Percentiles rank a stretch among this genome's conserved stretches.
These are phyloP conservation scores for Latrodectus elegans DNA, from an alignment of 2,888 invertebrate genomes.

Conservation along the genomic window DNA sequence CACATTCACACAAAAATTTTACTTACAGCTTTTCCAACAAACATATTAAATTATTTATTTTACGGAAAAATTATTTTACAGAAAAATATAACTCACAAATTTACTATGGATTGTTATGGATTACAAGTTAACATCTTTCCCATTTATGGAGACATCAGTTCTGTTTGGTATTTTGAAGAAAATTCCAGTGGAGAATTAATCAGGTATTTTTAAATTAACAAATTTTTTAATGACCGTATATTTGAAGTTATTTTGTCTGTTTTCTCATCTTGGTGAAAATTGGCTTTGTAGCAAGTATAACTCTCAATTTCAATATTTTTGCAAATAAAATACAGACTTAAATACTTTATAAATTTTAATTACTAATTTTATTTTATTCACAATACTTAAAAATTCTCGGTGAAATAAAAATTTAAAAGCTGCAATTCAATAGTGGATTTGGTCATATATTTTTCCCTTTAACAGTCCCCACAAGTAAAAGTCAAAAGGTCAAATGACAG, in stretches of 20 bases:
- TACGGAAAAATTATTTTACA: neutral
- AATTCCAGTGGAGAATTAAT: neutral
- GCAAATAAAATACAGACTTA: too few relatives aligned
- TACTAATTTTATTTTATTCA: too few relatives aligned
- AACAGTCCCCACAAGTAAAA: too few relatives aligned
- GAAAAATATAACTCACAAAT: neutral
- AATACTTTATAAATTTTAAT: too few relatives aligned
- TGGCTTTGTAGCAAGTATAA: neutral
- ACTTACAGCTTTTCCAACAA: neutral
- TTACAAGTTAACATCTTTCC: neutral
- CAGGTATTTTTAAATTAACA: neutral
- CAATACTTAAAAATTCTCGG: too few relatives aligned
- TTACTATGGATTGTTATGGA: neutral
- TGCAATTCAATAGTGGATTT: too few relatives aligned
- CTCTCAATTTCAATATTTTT: too few relatives aligned
- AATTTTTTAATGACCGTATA: too few relatives aligned
- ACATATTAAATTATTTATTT: neutral
- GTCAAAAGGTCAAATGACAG: too few relatives aligned
- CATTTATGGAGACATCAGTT: neutral
- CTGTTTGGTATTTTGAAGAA: neutral
- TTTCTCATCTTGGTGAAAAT: neutral
- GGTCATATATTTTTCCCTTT: too few relatives aligned
- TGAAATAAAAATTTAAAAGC: too few relatives aligned
- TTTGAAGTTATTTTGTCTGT: neutral
- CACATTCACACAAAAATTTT: too few relatives aligned